These are phyloP conservation scores for Prunella fulvescens DNA, from an alignment of 2,113 vertebrate genomes.

Conservation along the genomic window DNA sequence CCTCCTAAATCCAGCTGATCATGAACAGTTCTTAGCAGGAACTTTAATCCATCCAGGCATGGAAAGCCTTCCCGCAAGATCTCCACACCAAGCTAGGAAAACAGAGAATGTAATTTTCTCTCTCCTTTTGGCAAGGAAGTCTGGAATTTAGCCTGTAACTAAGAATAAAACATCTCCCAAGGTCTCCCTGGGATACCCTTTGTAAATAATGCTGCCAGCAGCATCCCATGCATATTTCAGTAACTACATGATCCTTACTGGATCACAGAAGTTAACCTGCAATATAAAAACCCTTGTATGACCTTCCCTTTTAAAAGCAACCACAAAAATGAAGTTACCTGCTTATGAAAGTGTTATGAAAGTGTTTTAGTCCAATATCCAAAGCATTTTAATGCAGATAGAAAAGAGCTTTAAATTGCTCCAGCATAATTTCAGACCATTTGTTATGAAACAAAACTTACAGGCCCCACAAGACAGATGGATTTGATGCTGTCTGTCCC, in stretches of 20 bases:
- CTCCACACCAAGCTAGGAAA: neutral
- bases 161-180: neutral
- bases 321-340: neutral
- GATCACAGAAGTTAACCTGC: neutral
- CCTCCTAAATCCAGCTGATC: neutral
- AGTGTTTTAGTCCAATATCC: neutral
- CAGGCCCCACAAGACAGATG: neutral
- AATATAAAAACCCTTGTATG: neutral
- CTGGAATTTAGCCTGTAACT: neutral
- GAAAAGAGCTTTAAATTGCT: neutral
- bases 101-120: neutral
- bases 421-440: neutral
- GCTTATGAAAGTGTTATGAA: neutral
- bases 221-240: neutral
- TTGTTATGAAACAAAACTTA: neutral
- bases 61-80: neutral
- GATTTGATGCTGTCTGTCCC: neutral
- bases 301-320: neutral
- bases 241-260: neutral
- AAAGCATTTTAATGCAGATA: neutral
- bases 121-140: neutral
- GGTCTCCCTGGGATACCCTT: neutral
- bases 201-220: neutral
- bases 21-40: neutral
- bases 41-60: neutral